Evolutionary conservation across 2,888 invertebrate species (phyloP), one percentile per base, ranked within the genome.

Genomic region (Deroplatys truncata): DNA sequence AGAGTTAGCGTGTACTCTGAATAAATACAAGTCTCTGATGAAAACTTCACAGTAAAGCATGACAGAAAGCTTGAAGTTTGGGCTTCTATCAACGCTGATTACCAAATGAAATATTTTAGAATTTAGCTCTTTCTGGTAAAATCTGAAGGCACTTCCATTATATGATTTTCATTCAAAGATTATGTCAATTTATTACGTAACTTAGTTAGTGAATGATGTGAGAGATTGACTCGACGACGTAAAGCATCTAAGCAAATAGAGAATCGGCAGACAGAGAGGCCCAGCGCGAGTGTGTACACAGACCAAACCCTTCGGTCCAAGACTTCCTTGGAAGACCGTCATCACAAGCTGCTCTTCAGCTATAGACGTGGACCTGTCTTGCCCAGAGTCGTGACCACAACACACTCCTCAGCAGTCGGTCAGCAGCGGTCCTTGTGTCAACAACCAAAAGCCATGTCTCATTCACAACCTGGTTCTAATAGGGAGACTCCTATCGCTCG

Each of bases 381-480:
- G 56, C 56, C 1, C 20, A 1, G 20, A 72, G 56, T 25, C 20
- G 56, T 72, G 56, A 72, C 56, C 56, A 72, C 56, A 72, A 72
- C 56, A 72, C 56, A 20, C 20, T 72, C 56, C 56, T 72, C 56
- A 72, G 56, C 56, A 72, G 56, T 72, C 56, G 56, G 56, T 72
- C 56, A 72, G 56, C 56, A 72, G 56, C 56, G 56, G 56, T 72
- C 56, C 56, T 72, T 72, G 56, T 72, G 56, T 72, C 56, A 72
- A 72, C 56, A 72, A 7, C 56, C 56, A 72, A 72, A 72, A 72
- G 56, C 56, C 56, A 72, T 72, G 56, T 72, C 86, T 86, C 86
- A 86, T 86, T 86, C 86, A 86, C 86, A 86, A 82, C 43, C 72
- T 29, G 86, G 86, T 49, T 82, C 86, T 86, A 86, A 86, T 86